Percentiles rank a stretch among this genome's conserved stretches.
phyloP scores from a whole-genome alignment of 2,113 vertebrate species.

The Pimephales promelas region DNA sequence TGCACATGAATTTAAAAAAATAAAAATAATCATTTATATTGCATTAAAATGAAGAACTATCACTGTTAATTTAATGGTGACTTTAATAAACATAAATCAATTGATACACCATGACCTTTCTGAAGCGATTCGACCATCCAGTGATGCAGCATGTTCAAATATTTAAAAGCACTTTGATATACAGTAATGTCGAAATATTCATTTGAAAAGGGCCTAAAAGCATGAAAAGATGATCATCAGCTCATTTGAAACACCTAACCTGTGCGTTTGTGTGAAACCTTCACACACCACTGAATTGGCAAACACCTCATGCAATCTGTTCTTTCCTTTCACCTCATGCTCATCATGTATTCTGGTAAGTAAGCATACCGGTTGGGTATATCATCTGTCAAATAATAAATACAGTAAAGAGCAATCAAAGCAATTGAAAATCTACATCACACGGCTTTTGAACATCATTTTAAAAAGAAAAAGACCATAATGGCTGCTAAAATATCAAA shows the following conservation, averaged over 20 bases:
- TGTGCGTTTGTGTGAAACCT: background rate
- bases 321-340: background rate
- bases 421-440: background rate
- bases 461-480: background rate
- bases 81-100: background rate
- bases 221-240: background rate
- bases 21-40: too few species aligned
- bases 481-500: background rate
- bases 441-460: background rate
- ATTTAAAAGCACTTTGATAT: background rate
- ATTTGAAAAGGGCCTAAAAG: background rate
- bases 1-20: too few species aligned
- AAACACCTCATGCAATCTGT: conserved; percentile 5
- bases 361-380: too few species aligned
- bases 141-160: background rate
- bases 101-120: background rate
- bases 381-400: conserved; percentile 2
- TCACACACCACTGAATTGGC: background rate
- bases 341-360: background rate
- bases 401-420: conserved; percentile 2
- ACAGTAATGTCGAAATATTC: background rate
- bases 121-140: background rate
- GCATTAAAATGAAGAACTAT: too few species aligned
- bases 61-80: too few species aligned
- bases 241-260: conserved; percentile 12